Evolutionary conservation across 2,888 invertebrate genomes (phyloP), one percentile per base, ranked within the genome.

Genomic region (Philopedon plagiatum): DNA sequence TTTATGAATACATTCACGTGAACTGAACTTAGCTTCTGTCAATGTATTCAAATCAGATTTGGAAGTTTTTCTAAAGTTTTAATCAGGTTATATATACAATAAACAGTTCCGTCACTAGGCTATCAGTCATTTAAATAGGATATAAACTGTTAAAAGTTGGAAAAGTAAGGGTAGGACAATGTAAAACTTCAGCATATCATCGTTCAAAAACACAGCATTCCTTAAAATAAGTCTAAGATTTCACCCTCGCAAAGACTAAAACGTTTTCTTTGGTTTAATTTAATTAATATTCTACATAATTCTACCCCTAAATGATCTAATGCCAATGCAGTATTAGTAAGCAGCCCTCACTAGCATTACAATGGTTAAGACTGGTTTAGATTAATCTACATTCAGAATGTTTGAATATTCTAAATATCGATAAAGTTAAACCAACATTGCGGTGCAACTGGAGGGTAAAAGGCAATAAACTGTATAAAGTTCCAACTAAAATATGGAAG

Each of bases 91-190:
- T 72, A 72, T 72, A 66, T 54, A 72, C 72, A 71, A 56, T 62
- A 23, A 67, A 64, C 62, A 65, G 44, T 63, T 72, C 58, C 58
- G 21, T 66, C 57, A 72, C 72, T 72, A 72, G 57, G 51, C 67
- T 72, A 72, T 72, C 72, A 72, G 72, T 72, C 72, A 72, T 67
- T 72, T 72, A 72, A 67, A 57, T 63, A 72, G 67, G 56, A 61
- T 66, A 71, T 62, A 34, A n/a, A 63, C 60, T 60, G 58, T 58
- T 46, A 66, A 66, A 51, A 3, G 46, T 39, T 46, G 13, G 13
- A 41, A 65, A 54, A 57, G 11, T 29, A 57, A 57, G 54, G 65
- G 65, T 65, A 65, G 65, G 41, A 65, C 46, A 57, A 56, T 65
- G 51, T 63, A 63, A 63, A 63, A 51, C 21, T 15, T 19, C 13